Base-by-base conservation (phyloP, 1,140 invertebrate species). In the Mamestra configurata region DNA sequence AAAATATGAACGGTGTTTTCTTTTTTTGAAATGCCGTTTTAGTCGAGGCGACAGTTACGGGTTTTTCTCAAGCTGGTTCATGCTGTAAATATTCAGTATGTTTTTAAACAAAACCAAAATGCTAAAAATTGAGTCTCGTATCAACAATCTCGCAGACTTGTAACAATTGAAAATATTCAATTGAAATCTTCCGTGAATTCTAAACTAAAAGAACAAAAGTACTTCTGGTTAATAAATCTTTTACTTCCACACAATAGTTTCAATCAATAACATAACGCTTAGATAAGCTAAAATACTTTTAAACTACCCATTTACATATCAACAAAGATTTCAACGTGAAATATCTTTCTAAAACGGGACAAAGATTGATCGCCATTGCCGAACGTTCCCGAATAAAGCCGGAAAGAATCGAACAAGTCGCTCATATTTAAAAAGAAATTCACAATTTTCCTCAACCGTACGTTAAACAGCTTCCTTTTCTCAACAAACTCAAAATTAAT, bases 361-460 rank as follows among this genome's bases (percentile, higher is more conserved):
- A 70, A 70, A 70, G 66, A 70, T 70, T 22, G 66, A 70, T 70
- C 11, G 13, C 40, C 49, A 49, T 27, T 11, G 8, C 66, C 11
- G 43, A 70, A 49, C 31, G 22, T 31, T 49, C 6, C 37, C 4
- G 10, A 46, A 11, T 10, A 31, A 61, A 61, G 57, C 27, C 59
- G 59, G 40, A 49, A 49, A n/a, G 20, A 49, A 46, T 27, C 20
- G 20, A 46, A 27, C 40, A 64, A 64, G 22, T 49, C 20, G 18
- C 13, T n/a, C 40, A 70, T 70, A 46, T 70, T 70, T 24, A 70
- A 70, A 70, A 70, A 70, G 10, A n/a, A 24, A 49, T 27, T 70
- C n/a, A 18, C 31, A 61, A 61, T 35, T 61, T 61, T 37, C 59
- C 59, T 64, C n/a, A 0, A 31, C 13, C 10, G n/a, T 37, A 18